Percentiles rank a stretch among this genome's conserved stretches.
phyloP scores from a whole-genome alignment of 2,797 vertebrate species.

The Oreochromis mossambicus region DNA sequence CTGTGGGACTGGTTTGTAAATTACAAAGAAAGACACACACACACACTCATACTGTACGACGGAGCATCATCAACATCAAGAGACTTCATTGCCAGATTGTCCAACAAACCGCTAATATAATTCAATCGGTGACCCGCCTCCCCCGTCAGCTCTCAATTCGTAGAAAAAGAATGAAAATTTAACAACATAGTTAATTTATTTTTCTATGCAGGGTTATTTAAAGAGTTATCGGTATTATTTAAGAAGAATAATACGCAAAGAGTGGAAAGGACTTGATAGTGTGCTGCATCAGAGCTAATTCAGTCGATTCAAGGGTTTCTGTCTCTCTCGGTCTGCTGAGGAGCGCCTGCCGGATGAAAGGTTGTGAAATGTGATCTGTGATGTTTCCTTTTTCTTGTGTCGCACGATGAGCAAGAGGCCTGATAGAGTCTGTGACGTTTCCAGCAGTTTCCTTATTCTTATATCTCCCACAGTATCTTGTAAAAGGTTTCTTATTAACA shows the following conservation, averaged over 20 bases:
- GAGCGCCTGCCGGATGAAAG: slow-evolving; percentile 36
- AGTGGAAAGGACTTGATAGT: slow-evolving; percentile 56
- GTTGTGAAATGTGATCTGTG: slow-evolving; percentile 57
- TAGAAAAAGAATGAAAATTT: slow-evolving; percentile 64
- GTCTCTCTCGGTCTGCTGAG: slow-evolving; percentile 52
- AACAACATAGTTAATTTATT: slow-evolving; percentile 83
- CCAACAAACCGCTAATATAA: slow-evolving; percentile 44
- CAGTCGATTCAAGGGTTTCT: slow-evolving; percentile 30
- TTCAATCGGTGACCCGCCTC: slow-evolving; percentile 50
- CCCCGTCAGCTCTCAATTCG: slow-evolving; percentile 72
- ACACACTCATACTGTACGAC: slow-evolving; percentile 29
- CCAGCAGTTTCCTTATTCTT: slow-evolving; percentile 72
- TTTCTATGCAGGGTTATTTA: slow-evolving; percentile 85
- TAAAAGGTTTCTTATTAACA: slow-evolving; percentile 78
- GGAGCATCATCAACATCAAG: slow-evolving; percentile 46
- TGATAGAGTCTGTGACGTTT: slow-evolving; percentile 65
- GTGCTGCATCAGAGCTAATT: slow-evolving; percentile 31
- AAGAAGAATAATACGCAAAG: slow-evolving; percentile 63
- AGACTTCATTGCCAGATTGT: slow-evolving; percentile 57
- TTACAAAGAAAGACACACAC: slow-evolving; percentile 77
- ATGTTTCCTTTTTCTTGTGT: slow-evolving; percentile 57
- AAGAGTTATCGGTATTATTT: slow-evolving; percentile 78
- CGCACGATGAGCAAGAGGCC: slow-evolving; percentile 64
- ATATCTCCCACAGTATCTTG: slow-evolving; percentile 78
- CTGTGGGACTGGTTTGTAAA: slow-evolving; percentile 99